Evolutionary conservation across 2,797 vertebrate genomes (phyloP).

Genomic region (Hoplostethus mediterraneus): DNA sequence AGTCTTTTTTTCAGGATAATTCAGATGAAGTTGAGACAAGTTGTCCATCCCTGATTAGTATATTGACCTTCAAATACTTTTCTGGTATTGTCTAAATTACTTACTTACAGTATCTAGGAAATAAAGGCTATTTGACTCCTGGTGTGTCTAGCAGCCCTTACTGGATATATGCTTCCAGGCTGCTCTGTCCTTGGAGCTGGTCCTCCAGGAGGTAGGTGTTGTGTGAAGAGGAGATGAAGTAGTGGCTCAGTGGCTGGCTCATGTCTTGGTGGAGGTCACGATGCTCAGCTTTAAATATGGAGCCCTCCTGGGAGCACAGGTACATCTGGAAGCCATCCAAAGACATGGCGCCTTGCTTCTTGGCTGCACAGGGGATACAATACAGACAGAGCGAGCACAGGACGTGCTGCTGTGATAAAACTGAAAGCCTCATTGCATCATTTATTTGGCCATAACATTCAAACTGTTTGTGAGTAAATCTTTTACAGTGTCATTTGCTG

Average conservation of each 20-base stretch:
- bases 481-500: neutral
- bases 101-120: too few species aligned
- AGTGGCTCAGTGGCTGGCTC: conserved; percentile 92
- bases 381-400: neutral
- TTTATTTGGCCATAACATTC: neutral
- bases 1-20: too few species aligned
- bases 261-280: conserved; percentile 90
- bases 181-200: conserved; percentile 96
- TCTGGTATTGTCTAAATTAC: too few species aligned
- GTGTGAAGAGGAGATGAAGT: conserved; percentile 97
- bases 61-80: neutral
- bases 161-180: conserved; percentile 96
- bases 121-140: neutral
- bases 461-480: neutral
- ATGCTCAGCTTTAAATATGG: conserved; percentile 88
- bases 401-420: neutral
- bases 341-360: conserved; percentile 87
- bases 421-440: neutral
- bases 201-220: conserved; percentile 97
- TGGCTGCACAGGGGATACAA: conserved; percentile 80
- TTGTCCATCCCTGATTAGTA: neutral
- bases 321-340: conserved; percentile 94
- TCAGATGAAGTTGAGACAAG: too few species aligned
- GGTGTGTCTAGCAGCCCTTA: conserved; percentile 62
- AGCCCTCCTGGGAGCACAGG: conserved; percentile 91